Evolutionary conservation across 37 sponge, comb jelly and placozoan genomes (phyloP).

Genomic region (Eunapius fragilis): DNA sequence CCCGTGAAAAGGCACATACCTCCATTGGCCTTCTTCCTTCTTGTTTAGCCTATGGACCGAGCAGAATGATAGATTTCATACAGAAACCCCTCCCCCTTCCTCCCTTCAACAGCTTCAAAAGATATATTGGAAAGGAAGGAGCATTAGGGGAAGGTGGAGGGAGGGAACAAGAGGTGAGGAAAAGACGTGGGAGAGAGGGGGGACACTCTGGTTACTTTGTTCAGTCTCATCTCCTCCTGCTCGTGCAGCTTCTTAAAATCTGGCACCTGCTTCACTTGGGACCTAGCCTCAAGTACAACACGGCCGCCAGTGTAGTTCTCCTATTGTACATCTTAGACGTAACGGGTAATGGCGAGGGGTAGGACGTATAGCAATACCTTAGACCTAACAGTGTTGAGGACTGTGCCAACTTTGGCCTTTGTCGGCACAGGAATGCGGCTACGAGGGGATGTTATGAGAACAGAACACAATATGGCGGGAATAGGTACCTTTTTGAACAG

Average conservation of each 20-base stretch:
- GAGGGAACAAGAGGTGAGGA: too few species aligned
- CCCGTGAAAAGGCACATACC: neutral
- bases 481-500: neutral
- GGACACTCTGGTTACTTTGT: constrained; percentile 1
- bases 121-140: too few species aligned
- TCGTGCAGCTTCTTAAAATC: constrained; percentile 28
- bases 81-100: too few species aligned
- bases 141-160: too few species aligned
- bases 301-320: neutral
- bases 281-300: neutral
- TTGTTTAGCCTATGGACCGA: neutral
- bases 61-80: too few species aligned
- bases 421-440: neutral
- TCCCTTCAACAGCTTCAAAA: too few species aligned
- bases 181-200: too few species aligned
- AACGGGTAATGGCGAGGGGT: neutral
- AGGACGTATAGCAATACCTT: neutral
- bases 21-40: neutral
- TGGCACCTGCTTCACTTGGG: constrained; percentile 10
- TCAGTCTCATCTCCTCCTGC: constrained; percentile 1
- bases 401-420: neutral
- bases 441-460: neutral
- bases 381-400: neutral
- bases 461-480: too few species aligned
- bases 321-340: neutral